Base-by-base conservation (phyloP, 2,888 invertebrate genomes). In the Tinea semifulvella region DNA sequence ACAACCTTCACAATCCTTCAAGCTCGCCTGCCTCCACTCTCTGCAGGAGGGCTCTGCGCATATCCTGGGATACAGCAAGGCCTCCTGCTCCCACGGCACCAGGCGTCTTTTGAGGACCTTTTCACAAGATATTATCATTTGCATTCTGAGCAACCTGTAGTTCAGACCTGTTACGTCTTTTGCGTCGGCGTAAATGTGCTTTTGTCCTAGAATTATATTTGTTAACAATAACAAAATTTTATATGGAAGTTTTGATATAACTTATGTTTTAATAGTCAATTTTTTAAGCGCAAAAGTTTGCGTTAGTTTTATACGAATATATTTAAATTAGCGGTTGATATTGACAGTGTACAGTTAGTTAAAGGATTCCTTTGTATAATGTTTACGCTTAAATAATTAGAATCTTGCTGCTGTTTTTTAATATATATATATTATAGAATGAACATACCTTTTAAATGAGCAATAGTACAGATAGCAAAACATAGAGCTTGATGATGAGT, bases 61-160 rank as follows among this genome's bases (percentile, higher is more conserved):
- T 3, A 88, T 67, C 46, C 85, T 81, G 0, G 90, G 89, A 55
- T 88, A 90, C 16, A 90, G 65, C 17, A 90, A 60, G 0, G 87
- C 82, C 56, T 91, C 90, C 48, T 85, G 86, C 58, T 90, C 90
- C 71, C 86, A 88, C 0, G 87, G 82, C 10, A 83, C 73, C 35
- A 90, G 57, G 2, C 72, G 61, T 7, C 89, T 72, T 49, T 84
- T 82, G 2, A 89, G 61, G 2, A 79, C 67, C 45, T 82, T 74
- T 57, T 88, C 86, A 45, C 86, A 79, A 0, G 84, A 77, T 1
- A 84, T 77, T 39, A 89, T 84, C 56, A 84, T 77, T 49, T 85
- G 84, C 64, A 88, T 83, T 11, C 89, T 76, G 22, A 85, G 77
- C 0, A 85, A 71, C 0, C 88, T 81, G 61, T 86, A 90, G 48